phyloP scores from a whole-genome alignment of 2,888 invertebrate species.

The Pheosia tremula region DNA sequence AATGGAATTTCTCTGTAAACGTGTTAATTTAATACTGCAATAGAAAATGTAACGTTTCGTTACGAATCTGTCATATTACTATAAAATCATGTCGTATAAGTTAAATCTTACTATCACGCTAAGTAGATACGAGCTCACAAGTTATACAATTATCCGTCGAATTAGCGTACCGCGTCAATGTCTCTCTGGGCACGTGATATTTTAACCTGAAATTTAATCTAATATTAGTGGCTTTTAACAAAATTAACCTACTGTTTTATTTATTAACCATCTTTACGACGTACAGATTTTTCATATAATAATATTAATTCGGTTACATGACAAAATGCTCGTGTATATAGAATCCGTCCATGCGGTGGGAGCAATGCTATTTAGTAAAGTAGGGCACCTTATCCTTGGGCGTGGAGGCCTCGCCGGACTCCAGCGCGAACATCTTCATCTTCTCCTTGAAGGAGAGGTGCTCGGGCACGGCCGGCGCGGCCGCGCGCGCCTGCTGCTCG shows the following conservation, averaged over 20 bases:
- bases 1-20: slow-evolving; percentile 27
- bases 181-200: slow-evolving; percentile 97
- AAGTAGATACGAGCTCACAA: slow-evolving; percentile 3
- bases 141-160: slow-evolving; percentile 20
- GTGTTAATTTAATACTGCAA: slow-evolving; percentile 49
- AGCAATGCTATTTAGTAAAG: neutral
- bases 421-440: slow-evolving; percentile 99
- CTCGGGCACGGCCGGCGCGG: slow-evolving; percentile 91
- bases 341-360: neutral
- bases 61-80: slow-evolving; percentile 35
- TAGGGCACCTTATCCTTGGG: slow-evolving; percentile 92
- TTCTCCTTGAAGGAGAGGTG: slow-evolving; percentile 99
- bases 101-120: slow-evolving; percentile 4
- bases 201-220: slow-evolving; percentile 86
- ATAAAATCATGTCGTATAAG: slow-evolving; percentile 24
- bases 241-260: neutral
- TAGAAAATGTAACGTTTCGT: slow-evolving; percentile 38
- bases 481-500: slow-evolving; percentile 88
- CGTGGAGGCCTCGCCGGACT: slow-evolving; percentile 96
- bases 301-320: slow-evolving; percentile 1
- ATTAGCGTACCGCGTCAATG: slow-evolving; percentile 90
- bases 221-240: neutral
- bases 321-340: neutral
- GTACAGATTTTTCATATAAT: neutral
- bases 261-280: too few species aligned